phyloP scores from a whole-genome alignment of 1,140 invertebrate genomes.

The Chionoecetes opilio region DNA sequence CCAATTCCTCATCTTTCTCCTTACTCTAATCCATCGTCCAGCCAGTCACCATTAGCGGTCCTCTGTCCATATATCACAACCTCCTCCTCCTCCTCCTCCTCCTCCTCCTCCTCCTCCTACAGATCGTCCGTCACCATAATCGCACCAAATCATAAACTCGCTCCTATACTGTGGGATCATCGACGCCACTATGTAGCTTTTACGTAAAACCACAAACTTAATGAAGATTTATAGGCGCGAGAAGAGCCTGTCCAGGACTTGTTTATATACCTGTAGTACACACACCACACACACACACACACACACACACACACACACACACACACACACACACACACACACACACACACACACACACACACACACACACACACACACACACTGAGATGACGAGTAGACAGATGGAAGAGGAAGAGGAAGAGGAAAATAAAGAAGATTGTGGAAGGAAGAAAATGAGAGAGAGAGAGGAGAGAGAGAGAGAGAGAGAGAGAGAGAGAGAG shows the following conservation, averaged over 20 bases:
- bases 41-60: not conserved
- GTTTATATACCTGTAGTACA: no score
- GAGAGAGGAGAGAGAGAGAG: no score
- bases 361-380: constrained; percentile 4
- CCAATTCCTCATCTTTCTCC: not conserved
- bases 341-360: not conserved
- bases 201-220: constrained; percentile 21
- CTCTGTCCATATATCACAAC: not conserved
- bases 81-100: not conserved
- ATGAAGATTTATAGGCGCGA: not conserved
- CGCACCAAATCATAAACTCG: not conserved
- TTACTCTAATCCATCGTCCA: not conserved
- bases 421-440: not conserved
- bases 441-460: not conserved
- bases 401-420: not conserved
- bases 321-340: no score
- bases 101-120: constrained; percentile 13
- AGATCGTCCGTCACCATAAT: not conserved
- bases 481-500: no score
- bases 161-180: not conserved
- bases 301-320: no score
- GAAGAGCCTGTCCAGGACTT: not conserved
- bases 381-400: no score
- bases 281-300: no score
- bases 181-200: not conserved